Conservation (phyloP, 2,797 vertebrate genomes). For the Urophycis tenuis region DNA sequence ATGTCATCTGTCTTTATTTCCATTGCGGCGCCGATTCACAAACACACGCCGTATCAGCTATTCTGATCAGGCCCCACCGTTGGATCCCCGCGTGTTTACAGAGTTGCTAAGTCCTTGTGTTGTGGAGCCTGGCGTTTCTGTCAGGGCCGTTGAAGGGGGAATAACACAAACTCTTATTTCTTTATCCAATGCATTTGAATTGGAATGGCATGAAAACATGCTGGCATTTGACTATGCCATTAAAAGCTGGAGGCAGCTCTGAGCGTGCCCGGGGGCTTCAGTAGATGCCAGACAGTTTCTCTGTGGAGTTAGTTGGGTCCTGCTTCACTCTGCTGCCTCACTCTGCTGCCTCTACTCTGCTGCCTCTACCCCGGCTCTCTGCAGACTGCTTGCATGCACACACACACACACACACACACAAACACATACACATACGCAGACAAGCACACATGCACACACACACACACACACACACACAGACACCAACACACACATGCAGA, state of each 20-base stretch:
- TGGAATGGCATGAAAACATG: conserved; percentile 76
- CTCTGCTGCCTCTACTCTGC: conserved; percentile 55
- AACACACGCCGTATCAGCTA: conserved; percentile 35
- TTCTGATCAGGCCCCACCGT: conserved; percentile 56
- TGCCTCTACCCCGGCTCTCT: conserved; percentile 26
- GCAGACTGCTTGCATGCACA: background rate
- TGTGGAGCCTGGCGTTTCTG: conserved; percentile 61
- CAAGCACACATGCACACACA: too few species aligned
- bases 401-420: too few species aligned
- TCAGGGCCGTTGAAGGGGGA: conserved; percentile 67
- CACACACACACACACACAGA: background rate
- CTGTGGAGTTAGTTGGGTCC: conserved; percentile 62
- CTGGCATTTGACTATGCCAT: conserved; percentile 79
- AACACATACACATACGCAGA: too few species aligned
- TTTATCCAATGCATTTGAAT: conserved; percentile 73
- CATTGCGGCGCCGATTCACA: conserved; percentile 18
- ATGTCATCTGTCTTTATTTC: conserved; percentile 29
- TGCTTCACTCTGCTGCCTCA: conserved; percentile 45
- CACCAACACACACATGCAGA: conserved; percentile 20
- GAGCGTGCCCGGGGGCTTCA: conserved; percentile 71
- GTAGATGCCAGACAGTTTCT: conserved; percentile 71
- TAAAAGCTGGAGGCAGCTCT: conserved; percentile 81
- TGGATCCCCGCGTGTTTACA: conserved; percentile 58
- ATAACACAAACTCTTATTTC: conserved; percentile 63
- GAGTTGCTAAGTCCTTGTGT: conserved; percentile 61